phyloP scores from a whole-genome alignment of 1,140 invertebrate species.

The Macrobrachium nipponense region DNA sequence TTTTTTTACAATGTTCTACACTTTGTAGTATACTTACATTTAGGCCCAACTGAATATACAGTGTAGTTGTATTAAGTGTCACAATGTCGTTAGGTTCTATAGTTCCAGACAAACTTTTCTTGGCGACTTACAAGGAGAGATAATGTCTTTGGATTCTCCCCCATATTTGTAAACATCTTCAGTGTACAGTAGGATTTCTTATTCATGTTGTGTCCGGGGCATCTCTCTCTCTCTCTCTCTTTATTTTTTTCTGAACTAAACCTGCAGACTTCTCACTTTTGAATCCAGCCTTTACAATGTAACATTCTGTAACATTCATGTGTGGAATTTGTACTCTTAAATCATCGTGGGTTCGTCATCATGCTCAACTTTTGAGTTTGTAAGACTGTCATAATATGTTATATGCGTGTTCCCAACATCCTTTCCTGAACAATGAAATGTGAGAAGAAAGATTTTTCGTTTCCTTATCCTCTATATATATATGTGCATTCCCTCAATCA shows the following conservation, averaged over 20 bases:
- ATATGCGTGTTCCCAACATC: conserved; percentile 24
- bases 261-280: conserved; percentile 22
- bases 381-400: conserved; percentile 27
- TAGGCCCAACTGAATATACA: too few relatives aligned
- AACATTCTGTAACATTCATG: conserved; percentile 33
- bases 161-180: neutral
- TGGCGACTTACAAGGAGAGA: neutral
- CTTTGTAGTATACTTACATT: too few relatives aligned
- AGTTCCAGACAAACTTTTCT: too few relatives aligned
- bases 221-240: too few relatives aligned
- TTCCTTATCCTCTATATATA: conserved; percentile 18
- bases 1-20: too few relatives aligned
- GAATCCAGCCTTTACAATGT: conserved; percentile 38
- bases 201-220: neutral
- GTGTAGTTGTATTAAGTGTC: too few relatives aligned
- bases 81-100: too few relatives aligned
- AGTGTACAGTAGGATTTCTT: neutral
- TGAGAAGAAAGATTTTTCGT: neutral
- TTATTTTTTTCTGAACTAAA: neutral
- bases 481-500: conserved; percentile 16
- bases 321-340: conserved; percentile 27
- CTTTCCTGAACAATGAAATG: conserved; percentile 23
- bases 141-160: neutral
- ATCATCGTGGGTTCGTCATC: conserved; percentile 26
- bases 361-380: conserved; percentile 40